phyloP scores from a whole-genome alignment of 2,113 vertebrate genomes.

The Phylloscopus trochilus region DNA sequence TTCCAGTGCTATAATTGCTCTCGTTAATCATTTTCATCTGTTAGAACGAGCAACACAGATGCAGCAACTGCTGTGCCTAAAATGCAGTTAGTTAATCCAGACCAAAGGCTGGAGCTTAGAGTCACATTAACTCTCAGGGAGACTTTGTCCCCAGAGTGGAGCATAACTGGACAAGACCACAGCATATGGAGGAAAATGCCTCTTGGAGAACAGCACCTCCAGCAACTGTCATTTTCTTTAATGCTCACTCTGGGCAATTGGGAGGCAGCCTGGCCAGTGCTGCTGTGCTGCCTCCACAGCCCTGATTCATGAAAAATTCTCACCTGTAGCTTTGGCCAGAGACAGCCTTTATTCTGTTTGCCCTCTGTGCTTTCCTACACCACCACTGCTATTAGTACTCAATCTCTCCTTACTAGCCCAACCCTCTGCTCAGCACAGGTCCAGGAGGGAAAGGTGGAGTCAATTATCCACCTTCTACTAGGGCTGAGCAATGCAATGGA shows the following conservation, averaged over 20 bases:
- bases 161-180: slow-evolving; percentile 46
- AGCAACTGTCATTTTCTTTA: slow-evolving; percentile 53
- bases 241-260: slow-evolving; percentile 9
- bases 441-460: neutral
- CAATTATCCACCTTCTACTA: fast-evolving
- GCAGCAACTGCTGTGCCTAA: neutral
- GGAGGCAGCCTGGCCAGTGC: neutral
- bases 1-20: neutral
- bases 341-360: neutral
- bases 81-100: neutral
- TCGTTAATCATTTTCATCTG: neutral
- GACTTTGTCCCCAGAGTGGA: neutral
- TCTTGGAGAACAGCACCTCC: neutral
- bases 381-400: neutral
- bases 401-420: neutral
- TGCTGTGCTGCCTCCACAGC: neutral
- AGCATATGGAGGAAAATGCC: slow-evolving; percentile 47
- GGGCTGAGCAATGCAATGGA: neutral
- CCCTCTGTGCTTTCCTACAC: neutral
- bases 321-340: neutral
- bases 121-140: neutral
- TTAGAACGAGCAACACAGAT: neutral
- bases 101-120: slow-evolving; percentile 1
- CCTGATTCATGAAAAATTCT: neutral
- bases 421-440: neutral